Conservation (phyloP, 2,797 vertebrate species). For the Schizopygopsis pylzovi region DNA sequence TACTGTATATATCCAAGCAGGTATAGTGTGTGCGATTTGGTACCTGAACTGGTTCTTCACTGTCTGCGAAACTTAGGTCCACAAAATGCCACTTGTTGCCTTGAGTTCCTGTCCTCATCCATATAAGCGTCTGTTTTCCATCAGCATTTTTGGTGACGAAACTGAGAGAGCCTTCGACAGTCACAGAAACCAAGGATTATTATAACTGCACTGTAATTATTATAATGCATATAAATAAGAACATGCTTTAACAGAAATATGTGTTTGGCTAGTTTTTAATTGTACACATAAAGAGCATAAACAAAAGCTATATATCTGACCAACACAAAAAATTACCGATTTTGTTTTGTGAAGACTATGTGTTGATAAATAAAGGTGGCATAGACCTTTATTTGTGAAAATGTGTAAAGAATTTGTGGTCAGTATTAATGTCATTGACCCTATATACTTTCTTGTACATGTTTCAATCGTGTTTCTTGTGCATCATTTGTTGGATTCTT, state of each 20-base stretch:
- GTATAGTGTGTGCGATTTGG: neutral
- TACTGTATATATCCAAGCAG: neutral
- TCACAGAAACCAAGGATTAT: neutral
- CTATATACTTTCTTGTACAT: neutral
- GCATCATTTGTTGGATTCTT: neutral
- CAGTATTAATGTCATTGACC: neutral
- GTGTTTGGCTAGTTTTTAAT: neutral
- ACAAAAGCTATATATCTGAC: neutral
- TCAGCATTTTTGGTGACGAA: conserved; percentile 70
- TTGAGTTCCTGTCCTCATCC: conserved; percentile 79
- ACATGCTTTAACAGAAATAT: neutral
- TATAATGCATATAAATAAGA: neutral
- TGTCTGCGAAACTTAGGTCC: conserved; percentile 74
- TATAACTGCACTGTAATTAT: neutral
- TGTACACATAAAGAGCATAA: neutral
- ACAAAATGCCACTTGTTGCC: conserved; percentile 82
- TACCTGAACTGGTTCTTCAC: conserved; percentile 75
- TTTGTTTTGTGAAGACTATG: neutral
- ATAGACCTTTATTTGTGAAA: neutral
- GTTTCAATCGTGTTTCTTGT: neutral
- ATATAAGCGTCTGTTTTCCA: conserved; percentile 69
- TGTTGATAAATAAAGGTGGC: neutral
- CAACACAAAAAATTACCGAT: neutral
- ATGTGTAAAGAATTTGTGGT: neutral
- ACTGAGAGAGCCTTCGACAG: conserved; percentile 72